A percentile compares a stretch with the other conserved stretches of the same genome.
Evolutionary conservation across 2,888 invertebrate genomes (phyloP).

Genomic region (Drosophila subquinaria): DNA sequence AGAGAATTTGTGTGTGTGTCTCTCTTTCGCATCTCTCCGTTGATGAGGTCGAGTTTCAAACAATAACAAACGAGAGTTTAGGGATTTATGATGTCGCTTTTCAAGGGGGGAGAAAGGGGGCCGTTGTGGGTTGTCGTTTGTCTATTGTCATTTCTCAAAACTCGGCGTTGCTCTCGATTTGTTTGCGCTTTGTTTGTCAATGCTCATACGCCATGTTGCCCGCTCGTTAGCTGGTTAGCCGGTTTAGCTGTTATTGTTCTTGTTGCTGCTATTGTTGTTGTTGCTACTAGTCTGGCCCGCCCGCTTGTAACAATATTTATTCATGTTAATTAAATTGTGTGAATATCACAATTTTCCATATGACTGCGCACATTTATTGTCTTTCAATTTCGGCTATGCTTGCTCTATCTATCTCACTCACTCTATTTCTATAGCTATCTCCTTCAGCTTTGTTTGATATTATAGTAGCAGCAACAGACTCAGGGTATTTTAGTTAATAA

Average conservation of each 20-base stretch:
- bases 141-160: slow-evolving; percentile 45
- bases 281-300: slow-evolving; percentile 44
- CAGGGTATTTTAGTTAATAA: background rate
- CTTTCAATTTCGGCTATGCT: slow-evolving; percentile 81
- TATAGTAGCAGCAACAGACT: background rate
- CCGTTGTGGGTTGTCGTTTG: slow-evolving; percentile 35
- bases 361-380: slow-evolving; percentile 84
- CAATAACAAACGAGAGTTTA: slow-evolving; percentile 80
- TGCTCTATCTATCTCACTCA: slow-evolving; percentile 8
- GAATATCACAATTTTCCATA: slow-evolving; percentile 85
- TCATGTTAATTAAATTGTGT: slow-evolving; percentile 86
- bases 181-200: slow-evolving; percentile 74
- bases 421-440: background rate
- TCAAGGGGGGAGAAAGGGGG: background rate
- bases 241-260: slow-evolving; percentile 24
- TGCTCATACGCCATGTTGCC: slow-evolving; percentile 77
- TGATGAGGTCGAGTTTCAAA: slow-evolving; percentile 77
- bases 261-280: background rate
- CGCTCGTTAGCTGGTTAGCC: slow-evolving; percentile 73
- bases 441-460: background rate
- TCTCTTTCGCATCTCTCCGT: slow-evolving; percentile 19
- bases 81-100: slow-evolving; percentile 76
- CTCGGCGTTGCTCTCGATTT: slow-evolving; percentile 64
- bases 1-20: slow-evolving; percentile 24
- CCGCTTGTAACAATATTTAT: slow-evolving; percentile 84